Evolutionary conservation across 2,113 vertebrate species (phyloP), one percentile per base, ranked within the genome.

Genomic region (Athene cunicularia): DNA sequence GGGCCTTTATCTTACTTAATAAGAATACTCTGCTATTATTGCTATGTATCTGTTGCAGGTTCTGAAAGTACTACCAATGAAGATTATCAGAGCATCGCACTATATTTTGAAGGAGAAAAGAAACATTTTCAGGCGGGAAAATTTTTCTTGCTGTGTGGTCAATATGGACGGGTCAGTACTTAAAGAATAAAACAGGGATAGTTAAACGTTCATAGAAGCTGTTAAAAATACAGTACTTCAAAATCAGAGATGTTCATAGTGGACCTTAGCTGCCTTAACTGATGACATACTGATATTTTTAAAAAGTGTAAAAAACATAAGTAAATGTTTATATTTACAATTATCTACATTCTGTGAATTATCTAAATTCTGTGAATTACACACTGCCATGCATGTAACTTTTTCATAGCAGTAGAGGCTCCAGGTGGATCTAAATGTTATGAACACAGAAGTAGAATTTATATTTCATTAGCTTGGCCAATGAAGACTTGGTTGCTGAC

Each of bases 51-150:
- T 96, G 4, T 95, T 96, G 41, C 96, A 99, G 99, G 99, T 86
- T 98, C 99, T 62, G 98, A 99, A 95, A 97, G 97, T 37, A 98
- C 99, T 3, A 98, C 98, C 28, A 99, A 98, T 88, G 99, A 99
- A 95, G 99, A 99, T 93, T 99, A 99, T 95, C 99, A 99, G 97
- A 99, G 99, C 96, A 99, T 99, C 2, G 99, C 99, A 23, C 98
- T 99, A 0, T 99, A 99, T 97, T 99, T 99, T 96, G 99, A 99
- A 97, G 99, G 98, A 89, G 99, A 99, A 91, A 99, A 99, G 97
- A 99, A 99, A 82, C 98, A 99, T 98, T 98, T 99, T 95, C 99
- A 99, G 94, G 99, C 99, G 37, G 99, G 99, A 55, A 99, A 98
- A 93, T 99, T 99, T 98, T 99, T 99, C 96, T 97, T 99, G 91